These are phyloP conservation scores for Anoplophora glabripennis DNA, from an alignment of 1,140 invertebrate genomes.

Conservation along the genomic window DNA sequence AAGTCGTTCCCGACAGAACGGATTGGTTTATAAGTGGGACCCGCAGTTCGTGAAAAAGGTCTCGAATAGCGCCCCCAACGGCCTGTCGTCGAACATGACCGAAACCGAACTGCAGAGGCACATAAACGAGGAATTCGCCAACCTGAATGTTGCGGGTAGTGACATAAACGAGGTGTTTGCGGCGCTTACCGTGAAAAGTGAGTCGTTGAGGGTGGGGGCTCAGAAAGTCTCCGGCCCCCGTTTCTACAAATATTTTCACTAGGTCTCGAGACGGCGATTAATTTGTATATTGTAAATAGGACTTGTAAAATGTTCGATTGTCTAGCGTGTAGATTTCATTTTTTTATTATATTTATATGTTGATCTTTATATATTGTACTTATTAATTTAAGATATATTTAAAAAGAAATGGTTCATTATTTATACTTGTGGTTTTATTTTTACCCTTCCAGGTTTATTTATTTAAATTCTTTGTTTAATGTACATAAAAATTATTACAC, in stretches of 20 bases:
- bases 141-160: slow-evolving; percentile 29
- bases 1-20: too few species aligned
- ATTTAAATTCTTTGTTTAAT: too few species aligned
- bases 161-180: slow-evolving; percentile 25
- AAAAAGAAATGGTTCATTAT: background rate
- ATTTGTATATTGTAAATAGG: slow-evolving; percentile 27
- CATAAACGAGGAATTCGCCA: slow-evolving; percentile 42
- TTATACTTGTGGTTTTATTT: background rate
- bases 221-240: slow-evolving; percentile 24
- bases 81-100: slow-evolving; percentile 1
- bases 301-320: slow-evolving; percentile 20
- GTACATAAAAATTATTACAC: too few species aligned
- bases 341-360: slow-evolving; percentile 14
- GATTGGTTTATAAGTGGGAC: slow-evolving; percentile 39
- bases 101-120: slow-evolving; percentile 37
- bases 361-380: slow-evolving; percentile 14
- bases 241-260: slow-evolving; percentile 42
- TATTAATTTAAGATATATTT: slow-evolving; percentile 13
- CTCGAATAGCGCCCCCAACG: too few species aligned
- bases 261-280: slow-evolving; percentile 7
- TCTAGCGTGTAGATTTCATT: slow-evolving; percentile 16
- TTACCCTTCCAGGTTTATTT: too few species aligned
- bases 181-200: slow-evolving; percentile 25
- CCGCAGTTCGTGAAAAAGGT: slow-evolving; percentile 52
- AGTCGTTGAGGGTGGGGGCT: slow-evolving; percentile 15